phyloP scores from a whole-genome alignment of 2,797 vertebrate species.

The Siniperca undulata region DNA sequence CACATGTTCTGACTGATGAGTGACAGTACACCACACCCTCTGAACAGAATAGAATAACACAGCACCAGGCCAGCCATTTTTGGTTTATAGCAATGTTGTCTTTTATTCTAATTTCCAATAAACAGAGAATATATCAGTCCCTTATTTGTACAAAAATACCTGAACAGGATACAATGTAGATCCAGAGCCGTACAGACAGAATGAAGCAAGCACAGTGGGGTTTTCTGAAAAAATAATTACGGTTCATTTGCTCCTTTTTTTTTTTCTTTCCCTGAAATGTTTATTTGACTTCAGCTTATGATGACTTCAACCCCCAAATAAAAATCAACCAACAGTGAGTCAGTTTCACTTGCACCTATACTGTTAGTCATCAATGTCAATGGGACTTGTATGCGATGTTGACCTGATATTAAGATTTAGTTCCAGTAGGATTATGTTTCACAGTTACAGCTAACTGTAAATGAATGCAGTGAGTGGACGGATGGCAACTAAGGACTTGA shows the following conservation, averaged over 20 bases:
- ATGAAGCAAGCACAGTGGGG: constrained; percentile 90
- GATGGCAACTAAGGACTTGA: constrained; percentile 55
- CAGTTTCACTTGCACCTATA: constrained; percentile 72
- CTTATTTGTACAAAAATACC: constrained; percentile 99
- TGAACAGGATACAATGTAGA: constrained; percentile 97
- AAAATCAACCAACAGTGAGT: constrained; percentile 58
- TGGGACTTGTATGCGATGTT: constrained; percentile 78
- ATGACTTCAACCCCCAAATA: constrained; percentile 81
- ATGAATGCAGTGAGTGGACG: constrained; percentile 53
- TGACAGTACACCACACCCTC: background rate
- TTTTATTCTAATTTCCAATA: constrained; percentile 99
- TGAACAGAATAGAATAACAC: constrained; percentile 18
- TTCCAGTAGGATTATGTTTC: constrained; percentile 60
- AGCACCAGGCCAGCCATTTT: constrained; percentile 51
- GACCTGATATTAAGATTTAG: constrained; percentile 54
- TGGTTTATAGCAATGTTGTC: constrained; percentile 91
- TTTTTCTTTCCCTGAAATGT: constrained; percentile 85
- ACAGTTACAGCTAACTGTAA: constrained; percentile 53
- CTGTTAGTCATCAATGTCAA: constrained; percentile 54
- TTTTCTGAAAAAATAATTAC: constrained; percentile 64
- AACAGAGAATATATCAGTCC: constrained; percentile 97
- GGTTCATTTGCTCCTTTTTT: constrained; percentile 57
- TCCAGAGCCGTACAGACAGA: constrained; percentile 93
- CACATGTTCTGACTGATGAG: background rate
- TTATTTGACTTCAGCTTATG: constrained; percentile 85